These are phyloP conservation scores for Acleris cristana DNA, from an alignment of 2,888 invertebrate genomes.

Conservation along the genomic window DNA sequence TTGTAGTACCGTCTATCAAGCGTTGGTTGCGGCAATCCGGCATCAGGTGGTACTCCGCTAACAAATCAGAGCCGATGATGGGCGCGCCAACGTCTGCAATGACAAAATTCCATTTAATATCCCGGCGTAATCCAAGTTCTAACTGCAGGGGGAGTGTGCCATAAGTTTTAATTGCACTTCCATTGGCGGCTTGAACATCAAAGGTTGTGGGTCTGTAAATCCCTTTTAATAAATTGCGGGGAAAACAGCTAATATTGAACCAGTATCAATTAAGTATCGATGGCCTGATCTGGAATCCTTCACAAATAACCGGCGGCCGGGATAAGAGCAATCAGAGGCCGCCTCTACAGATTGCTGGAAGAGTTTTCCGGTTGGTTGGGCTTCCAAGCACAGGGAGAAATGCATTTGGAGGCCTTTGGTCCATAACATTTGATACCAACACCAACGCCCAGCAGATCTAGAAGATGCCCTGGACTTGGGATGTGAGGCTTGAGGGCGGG, in stretches of 20 bases:
- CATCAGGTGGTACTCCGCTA: conserved; percentile 19
- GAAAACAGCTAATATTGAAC: conserved; percentile 3
- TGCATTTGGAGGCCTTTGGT: conserved; percentile 20
- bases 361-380: conserved; percentile 26
- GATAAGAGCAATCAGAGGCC: conserved; percentile 28
- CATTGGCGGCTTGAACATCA: background rate
- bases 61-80: conserved; percentile 22
- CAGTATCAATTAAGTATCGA: too few species aligned
- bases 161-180: conserved; percentile 7
- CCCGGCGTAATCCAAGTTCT: conserved; percentile 1
- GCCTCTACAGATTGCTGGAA: conserved; percentile 34
- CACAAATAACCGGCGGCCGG: conserved; percentile 30
- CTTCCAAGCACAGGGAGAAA: conserved; percentile 22
- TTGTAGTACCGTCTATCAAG: conserved; percentile 7
- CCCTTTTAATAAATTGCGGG: background rate
- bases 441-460: background rate
- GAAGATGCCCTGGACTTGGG: background rate
- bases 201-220: background rate
- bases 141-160: background rate
- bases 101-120: conserved; percentile 4
- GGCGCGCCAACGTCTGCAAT: too few species aligned
- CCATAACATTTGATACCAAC: conserved; percentile 35
- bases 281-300: conserved; percentile 2
- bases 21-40: conserved; percentile 10
- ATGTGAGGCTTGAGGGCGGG: background rate